phyloP scores from a whole-genome alignment of 2,797 vertebrate species.

The Lepilemur septentrionalis region DNA sequence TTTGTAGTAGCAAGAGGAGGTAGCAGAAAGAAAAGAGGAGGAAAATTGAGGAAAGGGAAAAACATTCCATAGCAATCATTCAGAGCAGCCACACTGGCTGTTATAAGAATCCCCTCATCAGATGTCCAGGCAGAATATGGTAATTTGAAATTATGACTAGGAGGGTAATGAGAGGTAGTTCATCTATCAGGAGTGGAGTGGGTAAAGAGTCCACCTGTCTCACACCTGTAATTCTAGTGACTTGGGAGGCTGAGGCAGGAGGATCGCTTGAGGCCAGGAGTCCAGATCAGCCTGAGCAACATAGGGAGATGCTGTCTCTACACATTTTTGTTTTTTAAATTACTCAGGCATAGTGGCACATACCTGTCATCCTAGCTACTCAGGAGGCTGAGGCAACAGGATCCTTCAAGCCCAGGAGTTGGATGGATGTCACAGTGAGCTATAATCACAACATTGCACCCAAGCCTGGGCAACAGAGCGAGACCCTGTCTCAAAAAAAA shows the following conservation, averaged over 20 bases:
- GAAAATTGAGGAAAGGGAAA: background rate
- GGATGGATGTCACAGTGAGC: background rate
- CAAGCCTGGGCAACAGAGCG: background rate
- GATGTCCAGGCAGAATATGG: background rate
- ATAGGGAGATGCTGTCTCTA: background rate
- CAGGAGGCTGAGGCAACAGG: background rate
- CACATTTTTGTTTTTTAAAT: background rate
- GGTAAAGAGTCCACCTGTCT: background rate
- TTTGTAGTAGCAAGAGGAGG: background rate
- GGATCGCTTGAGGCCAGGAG: background rate
- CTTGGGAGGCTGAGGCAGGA: background rate
- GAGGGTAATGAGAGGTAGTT: background rate
- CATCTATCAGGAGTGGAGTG: background rate
- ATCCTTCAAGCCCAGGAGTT: background rate
- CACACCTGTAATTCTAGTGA: background rate
- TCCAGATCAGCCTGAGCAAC: background rate
- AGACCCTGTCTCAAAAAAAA: background rate
- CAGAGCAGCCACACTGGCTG: background rate
- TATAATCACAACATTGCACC: background rate
- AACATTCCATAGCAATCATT: background rate
- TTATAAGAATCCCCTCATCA: background rate
- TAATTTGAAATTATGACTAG: background rate
- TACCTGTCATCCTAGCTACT: background rate
- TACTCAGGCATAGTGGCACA: background rate
- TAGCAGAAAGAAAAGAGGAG: background rate